Percentiles rank a stretch among this genome's conserved stretches.
phyloP scores from a whole-genome alignment of 2,113 vertebrate genomes.

The Syrrhaptes paradoxus region DNA sequence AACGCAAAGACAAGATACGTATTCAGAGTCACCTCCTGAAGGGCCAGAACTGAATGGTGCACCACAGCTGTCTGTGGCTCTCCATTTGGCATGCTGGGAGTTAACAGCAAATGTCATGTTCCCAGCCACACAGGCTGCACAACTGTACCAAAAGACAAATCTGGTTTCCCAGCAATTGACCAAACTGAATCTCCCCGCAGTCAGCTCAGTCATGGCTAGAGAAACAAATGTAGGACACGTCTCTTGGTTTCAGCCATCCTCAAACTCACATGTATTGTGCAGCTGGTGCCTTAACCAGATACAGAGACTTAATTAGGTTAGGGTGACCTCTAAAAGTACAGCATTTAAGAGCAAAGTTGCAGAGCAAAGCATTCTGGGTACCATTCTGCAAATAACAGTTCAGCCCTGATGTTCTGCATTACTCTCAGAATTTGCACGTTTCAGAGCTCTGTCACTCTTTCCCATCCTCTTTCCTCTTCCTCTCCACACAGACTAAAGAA shows the following conservation, averaged over 20 bases:
- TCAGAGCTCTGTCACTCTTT: background rate
- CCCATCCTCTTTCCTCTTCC: background rate
- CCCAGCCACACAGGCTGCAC: background rate
- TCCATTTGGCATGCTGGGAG: background rate
- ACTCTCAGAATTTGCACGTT: background rate
- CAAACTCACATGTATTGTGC: background rate
- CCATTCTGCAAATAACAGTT: background rate
- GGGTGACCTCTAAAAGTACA: background rate
- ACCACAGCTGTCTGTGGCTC: background rate
- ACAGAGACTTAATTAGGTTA: constrained; percentile 39
- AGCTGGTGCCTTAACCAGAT: constrained; percentile 49
- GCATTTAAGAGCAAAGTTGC: background rate
- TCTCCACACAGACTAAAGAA: background rate
- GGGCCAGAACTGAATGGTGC: background rate
- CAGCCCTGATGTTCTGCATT: background rate
- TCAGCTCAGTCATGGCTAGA: background rate
- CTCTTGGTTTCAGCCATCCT: background rate
- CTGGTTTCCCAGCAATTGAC: background rate
- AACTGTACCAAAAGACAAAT: background rate
- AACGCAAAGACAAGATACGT: background rate
- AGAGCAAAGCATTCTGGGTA: background rate
- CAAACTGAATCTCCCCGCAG: background rate
- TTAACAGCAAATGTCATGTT: background rate
- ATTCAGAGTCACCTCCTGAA: background rate
- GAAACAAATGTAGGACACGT: background rate